A percentile compares a stretch with the other conserved stretches of the same genome.
phyloP scores from a whole-genome alignment of 2,888 invertebrate genomes.

The Drosophila histrio region DNA sequence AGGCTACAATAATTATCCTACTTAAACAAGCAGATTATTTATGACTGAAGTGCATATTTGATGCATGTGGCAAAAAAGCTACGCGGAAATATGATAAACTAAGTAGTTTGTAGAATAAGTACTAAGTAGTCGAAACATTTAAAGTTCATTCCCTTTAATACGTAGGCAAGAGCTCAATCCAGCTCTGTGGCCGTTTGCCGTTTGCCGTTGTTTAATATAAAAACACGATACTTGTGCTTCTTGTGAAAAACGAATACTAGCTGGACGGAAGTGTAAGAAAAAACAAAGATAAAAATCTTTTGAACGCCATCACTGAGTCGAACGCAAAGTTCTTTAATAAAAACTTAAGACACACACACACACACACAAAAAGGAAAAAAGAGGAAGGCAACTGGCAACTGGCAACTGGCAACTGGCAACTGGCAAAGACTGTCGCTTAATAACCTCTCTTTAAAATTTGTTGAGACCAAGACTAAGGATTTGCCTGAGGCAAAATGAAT shows the following conservation, averaged over 20 bases:
- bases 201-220: constrained; percentile 9
- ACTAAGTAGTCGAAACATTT: constrained; percentile 7
- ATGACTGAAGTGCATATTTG: neutral
- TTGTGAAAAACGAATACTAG: neutral
- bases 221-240: neutral
- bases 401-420: no score
- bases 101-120: neutral
- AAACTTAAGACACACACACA: constrained; percentile 1
- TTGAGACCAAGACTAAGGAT: neutral
- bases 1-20: neutral
- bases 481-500: constrained; percentile 2
- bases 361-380: neutral
- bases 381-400: constrained; percentile 4
- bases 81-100: constrained; percentile 1
- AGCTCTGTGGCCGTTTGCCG: neutral
- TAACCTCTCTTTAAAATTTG: constrained; percentile 8
- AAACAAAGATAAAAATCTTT: constrained; percentile 12
- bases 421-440: constrained; percentile 10
- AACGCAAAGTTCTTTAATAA: constrained; percentile 10
- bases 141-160: constrained; percentile 1
- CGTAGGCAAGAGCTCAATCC: neutral
- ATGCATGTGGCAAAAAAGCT: neutral
- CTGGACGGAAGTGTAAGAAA: constrained; percentile 5
- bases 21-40: constrained; percentile 6
- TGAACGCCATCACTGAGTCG: neutral